These are phyloP conservation scores for Caretta caretta DNA, from an alignment of 2,113 vertebrate genomes.

Conservation along the genomic window DNA sequence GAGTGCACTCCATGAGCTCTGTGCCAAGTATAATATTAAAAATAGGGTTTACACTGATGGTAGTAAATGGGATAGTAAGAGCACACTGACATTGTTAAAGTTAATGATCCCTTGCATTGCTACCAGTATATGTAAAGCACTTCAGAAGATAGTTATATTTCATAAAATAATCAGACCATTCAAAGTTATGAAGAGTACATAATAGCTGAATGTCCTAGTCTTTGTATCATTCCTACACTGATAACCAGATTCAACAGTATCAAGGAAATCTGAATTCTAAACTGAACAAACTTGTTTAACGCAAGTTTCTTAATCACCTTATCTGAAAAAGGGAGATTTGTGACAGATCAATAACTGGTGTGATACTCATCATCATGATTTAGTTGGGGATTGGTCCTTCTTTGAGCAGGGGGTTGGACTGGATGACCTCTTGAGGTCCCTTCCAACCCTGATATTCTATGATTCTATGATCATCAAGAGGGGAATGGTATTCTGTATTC, in stretches of 20 bases:
- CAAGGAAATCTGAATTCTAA: neutral
- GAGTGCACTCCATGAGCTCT: neutral
- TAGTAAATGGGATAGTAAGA: neutral
- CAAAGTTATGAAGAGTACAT: neutral
- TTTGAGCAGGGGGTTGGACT: too few species aligned
- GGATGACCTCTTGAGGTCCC: too few species aligned
- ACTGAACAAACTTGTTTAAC: neutral
- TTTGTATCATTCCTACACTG: neutral
- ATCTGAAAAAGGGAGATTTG: neutral
- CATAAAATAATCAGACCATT: neutral
- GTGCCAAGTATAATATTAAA: slow-evolving; percentile 8
- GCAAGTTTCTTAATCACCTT: neutral
- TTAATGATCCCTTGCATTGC: slow-evolving; percentile 12
- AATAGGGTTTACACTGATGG: neutral
- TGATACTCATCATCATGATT: neutral
- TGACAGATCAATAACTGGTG: neutral
- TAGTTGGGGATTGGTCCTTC: too few species aligned
- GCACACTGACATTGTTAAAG: neutral
- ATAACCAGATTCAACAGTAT: neutral
- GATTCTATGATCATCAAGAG: neutral
- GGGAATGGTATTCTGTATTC: neutral
- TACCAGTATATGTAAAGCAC: neutral
- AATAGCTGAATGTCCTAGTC: neutral
- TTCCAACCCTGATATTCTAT: too few species aligned
- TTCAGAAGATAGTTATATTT: neutral